Evolutionary conservation across 2,888 invertebrate species (phyloP).

Genomic region (Plebejus anna): DNA sequence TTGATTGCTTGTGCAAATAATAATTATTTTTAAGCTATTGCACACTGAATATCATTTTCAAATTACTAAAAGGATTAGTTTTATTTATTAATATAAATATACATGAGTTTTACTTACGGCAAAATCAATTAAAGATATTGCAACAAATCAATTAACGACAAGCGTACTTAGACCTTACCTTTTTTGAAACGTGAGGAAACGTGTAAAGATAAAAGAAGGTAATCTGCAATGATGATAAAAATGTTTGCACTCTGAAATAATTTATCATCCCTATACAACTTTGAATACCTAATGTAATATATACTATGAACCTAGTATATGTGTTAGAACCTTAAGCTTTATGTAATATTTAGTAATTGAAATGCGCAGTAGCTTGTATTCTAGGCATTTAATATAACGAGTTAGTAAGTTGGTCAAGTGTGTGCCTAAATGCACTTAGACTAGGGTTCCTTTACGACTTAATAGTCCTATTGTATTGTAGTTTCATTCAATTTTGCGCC

Average conservation of each 20-base stretch:
- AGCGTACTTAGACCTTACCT: background rate
- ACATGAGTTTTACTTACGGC: no score
- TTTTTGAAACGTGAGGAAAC: background rate
- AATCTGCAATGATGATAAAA: background rate
- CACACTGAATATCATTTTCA: background rate
- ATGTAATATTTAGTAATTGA: background rate
- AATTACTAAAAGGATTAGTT: background rate
- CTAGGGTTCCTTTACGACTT: background rate
- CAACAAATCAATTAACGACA: background rate
- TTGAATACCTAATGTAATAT: no score
- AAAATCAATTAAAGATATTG: background rate
- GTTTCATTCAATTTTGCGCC: background rate
- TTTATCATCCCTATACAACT: no score
- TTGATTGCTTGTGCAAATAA: background rate
- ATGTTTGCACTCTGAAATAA: no score
- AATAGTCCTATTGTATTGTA: background rate
- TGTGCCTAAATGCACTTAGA: background rate
- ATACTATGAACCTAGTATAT: background rate
- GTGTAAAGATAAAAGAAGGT: background rate
- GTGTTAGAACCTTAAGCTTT: background rate
- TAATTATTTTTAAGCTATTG: slow-evolving; percentile 3
- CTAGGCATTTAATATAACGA: slow-evolving; percentile 13
- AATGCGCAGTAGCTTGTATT: background rate
- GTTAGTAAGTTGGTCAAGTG: background rate
- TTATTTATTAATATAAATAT: background rate